Base-by-base conservation (phyloP, 2,888 invertebrate genomes). In the Argyra leucocephala region DNA sequence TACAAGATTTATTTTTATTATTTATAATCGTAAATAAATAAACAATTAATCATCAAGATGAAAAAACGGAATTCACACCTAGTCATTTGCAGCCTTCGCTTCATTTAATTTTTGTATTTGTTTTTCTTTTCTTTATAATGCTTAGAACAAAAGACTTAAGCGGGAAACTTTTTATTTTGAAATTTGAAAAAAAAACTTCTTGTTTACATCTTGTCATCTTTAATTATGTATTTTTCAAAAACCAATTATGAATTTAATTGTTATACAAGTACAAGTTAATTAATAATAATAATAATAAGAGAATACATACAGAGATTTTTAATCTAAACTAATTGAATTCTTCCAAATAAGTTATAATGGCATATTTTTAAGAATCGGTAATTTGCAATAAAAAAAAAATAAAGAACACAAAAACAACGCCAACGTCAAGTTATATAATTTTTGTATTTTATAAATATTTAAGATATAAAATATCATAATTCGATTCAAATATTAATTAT, bases 41-140 rank as follows among this genome's bases (percentile, higher is more conserved):
- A 48, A 15, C n/a, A 48, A 48, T 48, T 48, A 48, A 48, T 48
- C 15, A 12, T 48, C 48, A n/a, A n/a, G n/a, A n/a, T n/a, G n/a
- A n/a, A n/a, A n/a, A 48, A 48, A 48, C 48, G 48, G 48, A 18
- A 48, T 48, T 48, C 48, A 48, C 48, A 48, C 48, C 48, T 48
- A 48, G 18, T 48, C 48, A 15, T 48, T 31, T 31, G n/a, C 48
- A 48, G n/a, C 48, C 48, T 15, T 18, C 48, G 48, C 48, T 3
- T 31, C 5, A 31, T n/a, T n/a, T n/a, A n/a, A n/a, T n/a, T n/a
- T n/a, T 31, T 31, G 5, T 48, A 48, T 15, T 48, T 48, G 9
- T 48, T 48, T 48, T 18, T 48, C 48, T 3, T 12, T 48, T 48
- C 18, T 48, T 18, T 18, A 48, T 18, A 48, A 12, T 48, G 2